Evolutionary conservation across 2,113 vertebrate genomes (phyloP), one percentile per base, ranked within the genome.

Genomic region (Phaethon lepturus): DNA sequence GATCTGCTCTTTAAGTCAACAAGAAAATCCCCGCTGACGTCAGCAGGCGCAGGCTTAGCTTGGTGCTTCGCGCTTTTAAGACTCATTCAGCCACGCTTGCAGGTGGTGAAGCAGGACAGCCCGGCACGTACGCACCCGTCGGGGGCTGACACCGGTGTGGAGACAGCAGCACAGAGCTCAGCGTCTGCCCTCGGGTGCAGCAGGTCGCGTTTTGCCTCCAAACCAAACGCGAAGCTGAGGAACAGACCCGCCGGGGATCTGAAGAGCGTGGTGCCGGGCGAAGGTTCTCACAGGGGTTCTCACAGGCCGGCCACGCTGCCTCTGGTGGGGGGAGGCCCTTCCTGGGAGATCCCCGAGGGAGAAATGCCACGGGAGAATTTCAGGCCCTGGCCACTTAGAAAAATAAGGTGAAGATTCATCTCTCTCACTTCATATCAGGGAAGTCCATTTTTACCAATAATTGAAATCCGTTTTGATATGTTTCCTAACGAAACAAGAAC

Each of bases 111-210:
- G 72, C 63, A 40, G 81, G 49, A 50, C 75, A 77, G 3, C 11
- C 17, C 0, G 0, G 38, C 60, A 74, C 4, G 3, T 29, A 53
- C 0, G 0, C 24, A 3, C 22, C 25, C 40, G 7, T 25, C 19
- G 2, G 5, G 28, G 7, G 13, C 31, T 33, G 45, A n/a, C 49
- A 38, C 13, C 1, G 2, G 3, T 0, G 2, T 12, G 53, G 50
- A n/a, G 79, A 29, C 2, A 2, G 31, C 8, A 17, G 16, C 38
- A 7, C 38, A 24, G 42, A 50, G 14, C 24, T 8, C 29, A 40
- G 38, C 0, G 2, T 31, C n/a, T 31, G 56, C 28, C 60, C 18
- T 44, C 2, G 3, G 53, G 42, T 53, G 42, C 6, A 72, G 63
- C 53, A 29, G 38, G n/a, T 24, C 55, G 56, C 4, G 0, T 14